Conservation (phyloP, 2,797 vertebrate species). For the Propithecus deckenii region DNA sequence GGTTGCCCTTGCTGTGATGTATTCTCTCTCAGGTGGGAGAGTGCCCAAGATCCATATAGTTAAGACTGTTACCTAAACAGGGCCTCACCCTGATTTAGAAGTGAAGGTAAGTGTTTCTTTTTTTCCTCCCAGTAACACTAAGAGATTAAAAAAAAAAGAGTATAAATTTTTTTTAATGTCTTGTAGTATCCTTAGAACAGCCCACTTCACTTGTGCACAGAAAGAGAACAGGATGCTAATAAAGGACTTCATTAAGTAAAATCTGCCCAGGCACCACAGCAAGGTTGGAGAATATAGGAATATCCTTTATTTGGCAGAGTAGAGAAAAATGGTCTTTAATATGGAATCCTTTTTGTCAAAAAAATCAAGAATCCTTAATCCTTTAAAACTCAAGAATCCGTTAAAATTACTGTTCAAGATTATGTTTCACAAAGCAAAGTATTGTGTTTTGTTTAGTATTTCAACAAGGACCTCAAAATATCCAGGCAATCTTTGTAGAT, state of each 20-base stretch:
- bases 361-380: background rate
- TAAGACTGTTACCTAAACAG: background rate
- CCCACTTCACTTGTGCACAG: background rate
- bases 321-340: slow-evolving; percentile 16
- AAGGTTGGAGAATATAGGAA: background rate
- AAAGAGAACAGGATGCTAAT: background rate
- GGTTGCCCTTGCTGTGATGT: background rate
- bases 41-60: background rate
- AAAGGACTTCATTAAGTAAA: slow-evolving; percentile 48
- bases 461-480: slow-evolving; percentile 8
- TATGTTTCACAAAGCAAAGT: background rate
- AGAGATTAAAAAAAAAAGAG: too few species aligned
- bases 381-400: slow-evolving; percentile 12
- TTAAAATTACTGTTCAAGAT: slow-evolving; percentile 22
- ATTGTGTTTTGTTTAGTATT: slow-evolving; percentile 40
- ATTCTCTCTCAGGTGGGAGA: background rate
- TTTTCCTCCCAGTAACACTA: background rate
- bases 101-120: background rate
- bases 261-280: background rate
- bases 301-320: background rate
- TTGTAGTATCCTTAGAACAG: background rate
- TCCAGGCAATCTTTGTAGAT: background rate
- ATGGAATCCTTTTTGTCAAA: background rate
- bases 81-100: background rate
- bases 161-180: background rate